Percentiles rank a stretch among this genome's conserved stretches.
These are phyloP conservation scores for Astur gentilis DNA, from an alignment of 2,113 vertebrate species.

Conservation along the genomic window DNA sequence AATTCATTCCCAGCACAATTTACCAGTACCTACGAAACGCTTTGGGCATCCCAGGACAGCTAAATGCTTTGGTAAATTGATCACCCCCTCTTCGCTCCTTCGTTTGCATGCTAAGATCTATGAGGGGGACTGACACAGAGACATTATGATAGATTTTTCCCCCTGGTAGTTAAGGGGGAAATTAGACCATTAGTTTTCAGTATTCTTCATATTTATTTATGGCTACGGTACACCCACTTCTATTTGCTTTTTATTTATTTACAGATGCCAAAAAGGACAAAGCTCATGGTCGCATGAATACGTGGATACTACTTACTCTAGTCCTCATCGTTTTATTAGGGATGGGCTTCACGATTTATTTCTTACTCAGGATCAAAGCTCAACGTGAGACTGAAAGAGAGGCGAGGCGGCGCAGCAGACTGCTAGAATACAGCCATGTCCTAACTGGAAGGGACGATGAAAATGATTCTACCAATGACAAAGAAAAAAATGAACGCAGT, in stretches of 20 bases:
- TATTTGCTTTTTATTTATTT: background rate
- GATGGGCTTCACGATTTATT: background rate
- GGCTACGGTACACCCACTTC: background rate
- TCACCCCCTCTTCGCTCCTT: background rate
- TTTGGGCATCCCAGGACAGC: background rate
- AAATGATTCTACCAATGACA: background rate
- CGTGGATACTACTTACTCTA: background rate
- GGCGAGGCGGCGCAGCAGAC: fast-evolving
- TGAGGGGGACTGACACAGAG: background rate
- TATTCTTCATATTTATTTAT: background rate
- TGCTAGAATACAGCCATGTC: background rate
- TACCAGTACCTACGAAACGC: background rate
- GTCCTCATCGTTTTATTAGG: background rate
- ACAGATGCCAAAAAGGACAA: background rate
- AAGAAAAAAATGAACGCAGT: background rate
- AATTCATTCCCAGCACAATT: background rate
- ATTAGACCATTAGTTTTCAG: background rate
- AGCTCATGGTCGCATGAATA: background rate
- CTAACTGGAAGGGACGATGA: background rate
- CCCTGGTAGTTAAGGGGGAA: background rate
- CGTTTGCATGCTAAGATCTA: background rate
- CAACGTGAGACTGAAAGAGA: background rate
- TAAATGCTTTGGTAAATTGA: background rate
- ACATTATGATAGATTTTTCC: background rate
- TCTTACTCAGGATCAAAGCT: background rate